These are phyloP conservation scores for Erebia ligea DNA, from an alignment of 2,888 invertebrate genomes.

Conservation along the genomic window DNA sequence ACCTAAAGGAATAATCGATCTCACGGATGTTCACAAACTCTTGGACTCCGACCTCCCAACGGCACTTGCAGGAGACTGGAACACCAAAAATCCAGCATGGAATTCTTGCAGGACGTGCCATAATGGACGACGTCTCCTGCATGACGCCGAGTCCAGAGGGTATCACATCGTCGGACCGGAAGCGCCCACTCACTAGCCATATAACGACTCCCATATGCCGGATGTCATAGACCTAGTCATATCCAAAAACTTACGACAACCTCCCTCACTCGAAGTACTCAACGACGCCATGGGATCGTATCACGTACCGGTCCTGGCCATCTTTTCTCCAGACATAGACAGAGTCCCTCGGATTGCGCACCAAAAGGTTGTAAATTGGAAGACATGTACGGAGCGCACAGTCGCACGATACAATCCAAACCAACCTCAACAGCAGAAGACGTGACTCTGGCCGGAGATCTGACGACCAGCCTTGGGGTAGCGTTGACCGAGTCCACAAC, in stretches of 20 bases:
- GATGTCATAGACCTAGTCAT: background rate
- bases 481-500: accelerated
- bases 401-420: too few relatives aligned
- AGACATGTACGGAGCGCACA: accelerated
- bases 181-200: background rate
- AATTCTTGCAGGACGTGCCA: background rate
- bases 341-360: background rate
- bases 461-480: accelerated
- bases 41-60: background rate
- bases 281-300: background rate
- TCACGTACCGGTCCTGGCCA: background rate
- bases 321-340: background rate
- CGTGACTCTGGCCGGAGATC: background rate
- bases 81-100: background rate
- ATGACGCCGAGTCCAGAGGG: background rate
- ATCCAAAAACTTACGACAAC: background rate
- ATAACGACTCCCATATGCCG: background rate
- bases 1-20: background rate
- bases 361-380: background rate
- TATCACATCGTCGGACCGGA: background rate
- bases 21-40: background rate
- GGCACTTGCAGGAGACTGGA: background rate
- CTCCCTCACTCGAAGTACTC: background rate
- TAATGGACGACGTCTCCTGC: background rate
- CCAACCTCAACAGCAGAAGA: background rate